Conservation (phyloP, 1,140 invertebrate species). For the Holcopasites calliopsidis region DNA sequence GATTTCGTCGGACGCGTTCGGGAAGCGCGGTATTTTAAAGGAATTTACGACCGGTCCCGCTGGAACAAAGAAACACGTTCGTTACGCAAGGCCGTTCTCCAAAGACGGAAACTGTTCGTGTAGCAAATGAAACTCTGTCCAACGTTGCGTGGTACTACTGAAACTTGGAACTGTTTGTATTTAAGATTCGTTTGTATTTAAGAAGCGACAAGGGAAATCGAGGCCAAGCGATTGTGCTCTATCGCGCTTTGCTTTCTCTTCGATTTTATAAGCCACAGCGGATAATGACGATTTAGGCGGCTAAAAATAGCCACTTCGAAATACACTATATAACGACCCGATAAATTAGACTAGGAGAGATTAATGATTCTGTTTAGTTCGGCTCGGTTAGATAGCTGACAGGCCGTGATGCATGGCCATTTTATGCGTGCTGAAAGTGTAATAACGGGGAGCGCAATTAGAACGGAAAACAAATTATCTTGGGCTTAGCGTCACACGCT, state of each 20-base stretch:
- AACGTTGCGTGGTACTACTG: no score
- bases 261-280: no score
- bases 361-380: constrained; percentile 1
- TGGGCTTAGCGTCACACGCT: not conserved
- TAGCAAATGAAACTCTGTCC: no score
- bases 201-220: no score
- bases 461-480: constrained; percentile 1
- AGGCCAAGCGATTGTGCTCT: not conserved
- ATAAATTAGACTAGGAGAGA: not conserved
- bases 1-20: constrained; percentile 45
- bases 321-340: not conserved
- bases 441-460: not conserved
- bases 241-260: not conserved
- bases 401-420: not conserved
- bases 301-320: not conserved
- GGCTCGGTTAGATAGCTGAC: not conserved
- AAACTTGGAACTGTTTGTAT: no score
- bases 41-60: constrained; percentile 42
- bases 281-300: no score
- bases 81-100: not conserved
- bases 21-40: constrained; percentile 52
- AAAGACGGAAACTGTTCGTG: not conserved
- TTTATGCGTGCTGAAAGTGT: not conserved
- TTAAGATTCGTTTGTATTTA: no score
- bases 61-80: constrained; percentile 15